phyloP scores from a whole-genome alignment of 2,113 vertebrate genomes.

The Otocyon megalotis region DNA sequence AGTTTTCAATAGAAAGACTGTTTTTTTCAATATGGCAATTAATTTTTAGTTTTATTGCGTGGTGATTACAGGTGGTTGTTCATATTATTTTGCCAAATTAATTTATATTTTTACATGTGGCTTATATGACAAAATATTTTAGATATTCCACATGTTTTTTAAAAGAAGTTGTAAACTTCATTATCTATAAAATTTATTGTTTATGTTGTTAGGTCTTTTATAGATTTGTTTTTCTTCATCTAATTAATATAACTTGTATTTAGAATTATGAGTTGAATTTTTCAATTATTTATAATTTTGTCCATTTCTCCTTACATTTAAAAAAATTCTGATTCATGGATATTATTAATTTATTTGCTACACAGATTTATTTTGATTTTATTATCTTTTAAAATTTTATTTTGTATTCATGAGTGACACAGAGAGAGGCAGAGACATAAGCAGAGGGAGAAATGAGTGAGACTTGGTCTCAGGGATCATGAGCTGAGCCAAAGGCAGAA shows the following conservation, averaged over 20 bases:
- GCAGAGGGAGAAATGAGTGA: too few species aligned
- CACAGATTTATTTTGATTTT: background rate
- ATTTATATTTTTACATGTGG: background rate
- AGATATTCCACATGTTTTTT: too few species aligned
- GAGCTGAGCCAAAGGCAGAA: too few species aligned
- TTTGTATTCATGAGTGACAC: too few species aligned
- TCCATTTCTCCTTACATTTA: background rate
- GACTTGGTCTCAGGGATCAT: too few species aligned
- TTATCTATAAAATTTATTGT: background rate
- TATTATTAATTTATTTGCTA: background rate
- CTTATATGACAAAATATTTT: background rate
- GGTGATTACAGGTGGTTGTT: background rate
- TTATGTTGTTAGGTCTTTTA: background rate
- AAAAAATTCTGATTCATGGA: background rate
- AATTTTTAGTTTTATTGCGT: background rate
- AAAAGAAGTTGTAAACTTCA: background rate
- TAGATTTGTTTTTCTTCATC: background rate
- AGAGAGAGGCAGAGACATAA: too few species aligned
- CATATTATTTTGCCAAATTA: background rate
- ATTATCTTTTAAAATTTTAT: background rate
- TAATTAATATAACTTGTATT: background rate
- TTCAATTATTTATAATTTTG: background rate
- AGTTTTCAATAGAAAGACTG: background rate
- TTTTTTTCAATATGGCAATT: background rate
- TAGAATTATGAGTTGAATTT: background rate